Evolutionary conservation across 2,888 invertebrate genomes (phyloP), one percentile per base, ranked within the genome.

Genomic region (Melanchra persicariae): DNA sequence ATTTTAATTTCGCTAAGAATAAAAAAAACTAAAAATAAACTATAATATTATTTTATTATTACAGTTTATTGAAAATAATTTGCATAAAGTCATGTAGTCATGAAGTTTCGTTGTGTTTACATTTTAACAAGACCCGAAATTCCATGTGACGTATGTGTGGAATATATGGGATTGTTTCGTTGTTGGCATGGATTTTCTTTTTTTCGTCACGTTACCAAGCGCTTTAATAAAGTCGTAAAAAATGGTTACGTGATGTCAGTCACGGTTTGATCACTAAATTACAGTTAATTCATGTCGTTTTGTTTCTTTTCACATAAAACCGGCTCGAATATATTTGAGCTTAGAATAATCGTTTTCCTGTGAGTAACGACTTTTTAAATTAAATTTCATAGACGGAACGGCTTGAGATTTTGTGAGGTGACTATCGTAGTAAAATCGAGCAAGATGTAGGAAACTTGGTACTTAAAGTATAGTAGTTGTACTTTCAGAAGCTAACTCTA

Each of bases 181-280:
- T n/a, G n/a, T n/a, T n/a, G n/a, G n/a, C n/a, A n/a, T n/a, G n/a
- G n/a, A n/a, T n/a, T n/a, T n/a, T n/a, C n/a, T n/a, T n/a, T n/a
- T n/a, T n/a, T n/a, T n/a, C n/a, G n/a, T 22, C 24, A 51, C 2
- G 51, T 51, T 24, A 24, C 24, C 51, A 15, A 26, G 15, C 0
- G 51, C n/a, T 47, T 74, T 81, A 70, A 81, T 68, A 64, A 70
- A 61, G 55, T 40, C 66, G 52, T 66, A 74, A 70, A 75, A 37
- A 67, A 60, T 61, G n/a, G 69, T 78, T 71, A 74, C 69, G 73
- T 65, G 67, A 73, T 68, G 26, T 24, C 51, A 37, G 85, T 79
- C 75, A 84, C 78, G 76, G 82, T 65, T 74, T 72, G 67, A 76
- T 78, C 71, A 71, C 62, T 59, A 62, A 76, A 77, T 70, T 34